Evolutionary conservation across 2,888 invertebrate species (phyloP).

Genomic region (Gibbula magus): DNA sequence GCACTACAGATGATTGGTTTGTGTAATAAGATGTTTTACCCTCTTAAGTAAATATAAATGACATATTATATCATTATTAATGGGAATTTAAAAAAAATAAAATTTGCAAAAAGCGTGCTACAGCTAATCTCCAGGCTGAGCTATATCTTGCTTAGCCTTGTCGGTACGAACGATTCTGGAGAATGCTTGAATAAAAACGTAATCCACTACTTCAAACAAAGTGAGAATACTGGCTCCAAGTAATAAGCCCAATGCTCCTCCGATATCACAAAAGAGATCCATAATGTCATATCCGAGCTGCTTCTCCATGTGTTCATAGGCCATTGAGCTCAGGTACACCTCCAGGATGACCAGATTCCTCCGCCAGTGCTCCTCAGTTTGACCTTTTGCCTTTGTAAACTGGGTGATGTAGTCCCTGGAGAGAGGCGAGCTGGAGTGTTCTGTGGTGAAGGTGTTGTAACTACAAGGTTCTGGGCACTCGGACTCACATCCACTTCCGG

Average conservation of each 20-base stretch:
- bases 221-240: conserved; percentile 50
- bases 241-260: conserved; percentile 49
- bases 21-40: too few species aligned
- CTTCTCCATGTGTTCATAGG: conserved; percentile 31
- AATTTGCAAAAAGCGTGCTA: too few species aligned
- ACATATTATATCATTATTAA: too few species aligned
- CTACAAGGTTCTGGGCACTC: conserved; percentile 30
- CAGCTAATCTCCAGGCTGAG: too few species aligned
- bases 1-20: too few species aligned
- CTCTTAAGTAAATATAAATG: too few species aligned
- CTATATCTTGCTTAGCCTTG: too few species aligned
- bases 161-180: too few species aligned
- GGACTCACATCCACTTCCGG: conserved; percentile 17
- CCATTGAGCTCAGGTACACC: conserved; percentile 30
- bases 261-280: conserved; percentile 46
- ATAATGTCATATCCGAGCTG: conserved; percentile 24
- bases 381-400: neutral
- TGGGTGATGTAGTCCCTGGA: conserved; percentile 4
- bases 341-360: conserved; percentile 31
- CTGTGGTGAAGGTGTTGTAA: conserved; percentile 25
- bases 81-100: too few species aligned
- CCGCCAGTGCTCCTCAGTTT: conserved; percentile 19
- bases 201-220: conserved; percentile 47
- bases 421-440: conserved; percentile 17
- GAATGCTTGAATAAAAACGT: neutral